Evolutionary conservation across 2,888 invertebrate species (phyloP), one percentile per base, ranked within the genome.

Genomic region (Podotricha telesiphe): DNA sequence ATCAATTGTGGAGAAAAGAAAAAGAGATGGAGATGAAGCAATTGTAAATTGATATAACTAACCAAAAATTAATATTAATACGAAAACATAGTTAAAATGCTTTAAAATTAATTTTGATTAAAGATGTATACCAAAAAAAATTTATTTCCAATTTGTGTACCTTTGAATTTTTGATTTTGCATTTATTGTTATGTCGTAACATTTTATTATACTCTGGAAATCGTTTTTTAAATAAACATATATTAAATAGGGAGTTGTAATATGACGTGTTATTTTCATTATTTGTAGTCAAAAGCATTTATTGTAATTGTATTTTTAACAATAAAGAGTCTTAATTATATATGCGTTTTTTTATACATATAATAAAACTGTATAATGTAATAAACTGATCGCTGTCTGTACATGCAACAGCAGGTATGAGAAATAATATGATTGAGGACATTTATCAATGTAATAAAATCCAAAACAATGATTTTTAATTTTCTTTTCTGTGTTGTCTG

Each of bases 201-300:
- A 8, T 5, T 34, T 64, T 37, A 48, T 55, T 22, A n/a, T n/a
- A n/a, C n/a, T n/a, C n/a, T n/a, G n/a, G n/a, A n/a, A n/a, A n/a
- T n/a, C n/a, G n/a, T 56, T 48, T 42, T 48, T 20, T 37, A 45
- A 53, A 53, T 42, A 28, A 65, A 59, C 15, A 53, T 3, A 50
- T 15, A 42, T 63, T 19, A n/a, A 17, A 13, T 56, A 50, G 13
- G 34, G 48, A 37, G 19, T 59, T 40, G 10, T 19, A 59, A 62
- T 47, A 47, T 50, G 62, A 50, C 48, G 34, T 19, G 28, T 62
- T 45, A 20, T 48, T 20, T 59, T 58, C 65, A 74, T 64, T 65
- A 68, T 73, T 76, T 69, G 76, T 80, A 79, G 71, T 79, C 67
- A 74, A 71, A 70, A 50, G 78, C 77, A 78, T 78, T 78, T 79